Base-by-base conservation (phyloP, 2,113 vertebrate species). In the human region DNA sequence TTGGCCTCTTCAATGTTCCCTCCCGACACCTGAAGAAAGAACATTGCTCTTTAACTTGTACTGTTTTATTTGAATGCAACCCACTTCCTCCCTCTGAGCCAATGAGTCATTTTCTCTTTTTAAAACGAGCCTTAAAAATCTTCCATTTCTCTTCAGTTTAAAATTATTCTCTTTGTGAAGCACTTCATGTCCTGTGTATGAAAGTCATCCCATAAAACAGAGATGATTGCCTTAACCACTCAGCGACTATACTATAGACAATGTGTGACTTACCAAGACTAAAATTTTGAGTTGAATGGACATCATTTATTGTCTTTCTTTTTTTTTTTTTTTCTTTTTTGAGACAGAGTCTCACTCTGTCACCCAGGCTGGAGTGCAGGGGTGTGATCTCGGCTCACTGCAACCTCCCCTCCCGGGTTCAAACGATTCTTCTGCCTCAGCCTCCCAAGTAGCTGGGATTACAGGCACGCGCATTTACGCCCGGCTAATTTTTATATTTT, bases 21-120 rank as follows among this genome's bases (percentile, higher is more conserved):
- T 98, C 94, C 97, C 90, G 40, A 95, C 72, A 95, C 95, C 95
- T 96, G 97, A 97, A 95, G 97, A 94, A 73, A 97, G 97, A 98
- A 97, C 97, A 97, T 66, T 96, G 94, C 84, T 97, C 96, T 98
- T 96, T 97, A 96, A 97, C 95, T 98, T 97, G 95, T 78, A 82
- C 91, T 97, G 92, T 97, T 98, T 97, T 97, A 97, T 96, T 95
- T 96, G 96, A 97, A 97, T 93, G 89, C 98, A 98, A 90, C 97
- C 97, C 96, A 97, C 97, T 97, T 97, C 94, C 97, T 97, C 98
- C 98, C 96, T 98, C 96, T 97, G 73, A 97, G 88, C 97, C 97
- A 96, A 96, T 98, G 97, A 98, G 94, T 98, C 98, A 98, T 97
- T 98, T 98, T 98, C 89, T 97, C 97, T 97, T 98, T 98, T 98